phyloP scores from a whole-genome alignment of 2,888 invertebrate species.

The Trichogramma evanescens region DNA sequence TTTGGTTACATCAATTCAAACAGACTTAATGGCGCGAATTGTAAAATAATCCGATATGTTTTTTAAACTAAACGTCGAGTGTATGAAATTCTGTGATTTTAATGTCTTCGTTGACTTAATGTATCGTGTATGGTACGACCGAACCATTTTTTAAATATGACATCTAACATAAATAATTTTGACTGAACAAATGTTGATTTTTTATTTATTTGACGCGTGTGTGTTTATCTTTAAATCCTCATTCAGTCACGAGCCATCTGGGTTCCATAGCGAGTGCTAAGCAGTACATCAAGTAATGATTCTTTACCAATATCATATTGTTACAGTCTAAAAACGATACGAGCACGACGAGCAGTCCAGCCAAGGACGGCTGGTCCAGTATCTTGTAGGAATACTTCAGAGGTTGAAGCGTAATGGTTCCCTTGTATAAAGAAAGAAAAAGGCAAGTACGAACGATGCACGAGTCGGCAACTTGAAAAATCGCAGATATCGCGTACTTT shows the following conservation, averaged over 20 bases:
- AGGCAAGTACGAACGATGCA: background rate
- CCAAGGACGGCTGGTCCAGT: conserved; percentile 88
- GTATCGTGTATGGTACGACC: too few relatives aligned
- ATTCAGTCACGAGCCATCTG: conserved; percentile 95
- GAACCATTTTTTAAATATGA: background rate
- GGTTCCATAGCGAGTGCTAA: conserved; percentile 97
- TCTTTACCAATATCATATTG: conserved; percentile 82
- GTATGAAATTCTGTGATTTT: too few relatives aligned
- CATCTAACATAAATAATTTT: background rate
- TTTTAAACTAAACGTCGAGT: too few relatives aligned
- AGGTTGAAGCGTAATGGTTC: conserved; percentile 89
- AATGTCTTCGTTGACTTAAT: too few relatives aligned
- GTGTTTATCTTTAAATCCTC: conserved; percentile 74
- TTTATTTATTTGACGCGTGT: too few relatives aligned
- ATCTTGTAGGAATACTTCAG: conserved; percentile 91
- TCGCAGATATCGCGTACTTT: conserved; percentile 56
- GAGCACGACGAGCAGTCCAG: conserved; percentile 83
- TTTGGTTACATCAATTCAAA: too few relatives aligned
- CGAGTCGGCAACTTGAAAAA: background rate
- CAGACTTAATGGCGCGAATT: too few relatives aligned
- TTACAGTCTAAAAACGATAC: conserved; percentile 93
- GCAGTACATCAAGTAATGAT: conserved; percentile 90
- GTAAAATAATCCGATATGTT: too few relatives aligned
- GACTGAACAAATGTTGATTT: background rate
- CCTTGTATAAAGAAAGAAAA: conserved; percentile 26